Base-by-base conservation (phyloP, 2,797 vertebrate genomes). In the Sebastiscus tertius region DNA sequence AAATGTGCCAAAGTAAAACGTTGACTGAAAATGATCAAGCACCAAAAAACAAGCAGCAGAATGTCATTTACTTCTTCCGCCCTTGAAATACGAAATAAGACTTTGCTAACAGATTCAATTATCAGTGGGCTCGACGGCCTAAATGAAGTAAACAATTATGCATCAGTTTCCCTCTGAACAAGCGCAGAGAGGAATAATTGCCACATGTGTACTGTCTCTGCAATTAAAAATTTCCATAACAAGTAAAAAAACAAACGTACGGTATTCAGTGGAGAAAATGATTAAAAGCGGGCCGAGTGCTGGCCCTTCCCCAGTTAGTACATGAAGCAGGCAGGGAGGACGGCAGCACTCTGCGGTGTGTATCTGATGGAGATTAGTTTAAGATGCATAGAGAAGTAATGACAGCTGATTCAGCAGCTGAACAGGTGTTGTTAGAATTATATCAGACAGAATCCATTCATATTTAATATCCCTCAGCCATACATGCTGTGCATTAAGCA, bases 381-480 rank as follows among this genome's bases (percentile, higher is more conserved):
- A 42, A 75, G 59, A 76, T 77, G 77, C 56, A 56, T 27, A 29
- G n/a, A 72, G 74, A 81, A 52, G 42, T 22, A 68, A 80, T 61
- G 61, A 31, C 26, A 74, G 71, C 80, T 85, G 87, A 82, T 69
- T 89, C 85, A 85, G 81, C 66, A 66, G 54, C 60, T 46, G 36
- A 87, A 73, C 84, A 79, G 84, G 64, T 87, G 81, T 74, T 74
- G 79, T 31, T 71, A 22, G 74, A 83, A 68, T 81, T 31, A 31
- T 14, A 75, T 84, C 77, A 75, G 73, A 83, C 75, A 73, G 33
- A 85, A 81, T 87, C 54, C 42, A 67, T 86, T 87, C 62, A 76
- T 55, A 72, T 66, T 87, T 71, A 29, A 36, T 64, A 67, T 60
- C 39, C 12, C n/a, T 56, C 42, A 54, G 55, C 49, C 24, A 14